These are phyloP conservation scores for Drosophila nr. perissopoda DNA, from an alignment of 2,888 invertebrate genomes.

Conservation along the genomic window DNA sequence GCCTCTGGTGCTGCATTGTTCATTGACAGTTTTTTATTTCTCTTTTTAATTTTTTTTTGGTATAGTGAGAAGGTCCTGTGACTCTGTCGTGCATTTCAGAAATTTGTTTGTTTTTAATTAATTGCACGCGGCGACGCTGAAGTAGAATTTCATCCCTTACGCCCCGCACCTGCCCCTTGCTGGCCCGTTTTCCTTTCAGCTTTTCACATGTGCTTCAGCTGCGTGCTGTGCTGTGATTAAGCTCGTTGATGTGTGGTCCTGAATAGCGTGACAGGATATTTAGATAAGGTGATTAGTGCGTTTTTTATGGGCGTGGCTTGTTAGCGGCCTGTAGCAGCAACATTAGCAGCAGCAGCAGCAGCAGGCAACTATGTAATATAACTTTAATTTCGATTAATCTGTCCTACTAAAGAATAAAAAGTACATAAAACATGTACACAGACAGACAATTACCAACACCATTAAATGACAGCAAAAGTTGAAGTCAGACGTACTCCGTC, in stretches of 20 bases:
- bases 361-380: conserved; percentile 15
- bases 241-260: conserved; percentile 58
- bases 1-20: conserved; percentile 54
- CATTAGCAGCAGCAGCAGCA: background rate
- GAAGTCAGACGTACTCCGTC: conserved; percentile 9
- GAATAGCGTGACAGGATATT: conserved; percentile 63
- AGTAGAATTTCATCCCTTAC: conserved; percentile 10
- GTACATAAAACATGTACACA: background rate
- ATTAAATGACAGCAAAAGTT: conserved; percentile 61
- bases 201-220: conserved; percentile 29
- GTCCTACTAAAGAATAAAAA: conserved; percentile 4
- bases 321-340: conserved; percentile 51
- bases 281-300: conserved; percentile 48
- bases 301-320: conserved; percentile 61
- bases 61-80: conserved; percentile 12
- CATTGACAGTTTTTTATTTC: conserved; percentile 69
- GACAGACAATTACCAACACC: conserved; percentile 66
- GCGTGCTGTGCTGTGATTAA: conserved; percentile 74
- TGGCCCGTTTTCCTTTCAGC: background rate
- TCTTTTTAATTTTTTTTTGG: background rate
- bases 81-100: conserved; percentile 70
- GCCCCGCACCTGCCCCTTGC: background rate
- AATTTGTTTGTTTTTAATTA: conserved; percentile 82
- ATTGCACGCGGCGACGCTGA: conserved; percentile 76
- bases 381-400: conserved; percentile 77